Percentiles rank a stretch among this genome's conserved stretches.
Conservation (phyloP, 2,888 invertebrate genomes). For the Physocephala rufipes region DNA sequence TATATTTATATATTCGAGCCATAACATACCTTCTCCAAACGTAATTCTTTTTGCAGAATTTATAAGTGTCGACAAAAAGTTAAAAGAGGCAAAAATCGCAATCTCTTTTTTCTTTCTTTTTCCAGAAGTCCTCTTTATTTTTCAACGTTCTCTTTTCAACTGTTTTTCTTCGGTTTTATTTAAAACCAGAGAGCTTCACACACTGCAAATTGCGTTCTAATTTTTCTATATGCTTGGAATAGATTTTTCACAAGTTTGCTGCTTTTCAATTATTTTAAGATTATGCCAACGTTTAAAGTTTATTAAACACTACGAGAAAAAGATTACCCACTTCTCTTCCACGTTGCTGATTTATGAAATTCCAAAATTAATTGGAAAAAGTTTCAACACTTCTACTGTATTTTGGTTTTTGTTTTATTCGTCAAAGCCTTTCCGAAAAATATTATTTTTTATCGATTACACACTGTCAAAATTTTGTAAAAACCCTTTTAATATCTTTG, state of each 20-base stretch:
- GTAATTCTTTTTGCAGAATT: too few relatives aligned
- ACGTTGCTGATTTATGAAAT: constrained; percentile 5
- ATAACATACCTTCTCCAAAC: too few relatives aligned
- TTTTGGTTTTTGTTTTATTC: not conserved
- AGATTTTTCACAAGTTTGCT: not conserved
- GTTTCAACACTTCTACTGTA: not conserved
- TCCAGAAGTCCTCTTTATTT: not conserved
- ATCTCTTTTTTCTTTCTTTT: too few relatives aligned
- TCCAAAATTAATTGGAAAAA: constrained; percentile 3
- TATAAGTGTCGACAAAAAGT: too few relatives aligned
- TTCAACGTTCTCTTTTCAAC: not conserved
- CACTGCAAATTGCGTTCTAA: constrained; percentile 3
- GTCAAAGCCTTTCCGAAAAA: not conserved
- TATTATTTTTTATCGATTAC: constrained; percentile 5
- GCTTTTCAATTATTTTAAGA: not conserved
- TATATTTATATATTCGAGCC: too few relatives aligned
- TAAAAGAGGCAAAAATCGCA: too few relatives aligned
- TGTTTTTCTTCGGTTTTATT: not conserved
- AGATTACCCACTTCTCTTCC: constrained; percentile 32
- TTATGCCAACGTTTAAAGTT: constrained; percentile 2
- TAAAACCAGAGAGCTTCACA: not conserved
- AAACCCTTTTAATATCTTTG: not conserved
- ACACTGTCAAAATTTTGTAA: not conserved
- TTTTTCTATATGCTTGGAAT: not conserved
- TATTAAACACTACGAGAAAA: constrained; percentile 24